Base-by-base conservation (phyloP, 1,140 invertebrate species). In the Odontomachus brunneus region DNA sequence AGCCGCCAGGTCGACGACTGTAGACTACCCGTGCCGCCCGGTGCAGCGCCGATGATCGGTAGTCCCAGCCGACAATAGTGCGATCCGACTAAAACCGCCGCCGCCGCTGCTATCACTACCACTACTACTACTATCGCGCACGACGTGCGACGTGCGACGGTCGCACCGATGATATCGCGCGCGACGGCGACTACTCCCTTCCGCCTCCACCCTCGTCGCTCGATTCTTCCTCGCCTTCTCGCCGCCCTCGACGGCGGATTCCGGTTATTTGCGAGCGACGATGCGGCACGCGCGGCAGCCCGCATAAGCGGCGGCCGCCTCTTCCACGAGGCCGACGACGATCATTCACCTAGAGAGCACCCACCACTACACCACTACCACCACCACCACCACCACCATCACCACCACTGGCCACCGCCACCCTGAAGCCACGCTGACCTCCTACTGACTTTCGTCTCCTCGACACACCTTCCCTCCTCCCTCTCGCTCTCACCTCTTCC, bases 261-360 rank as follows among this genome's bases (percentile, higher is more conserved):
- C 69, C 71, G 22, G 75, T 87, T 80, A 82, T 82, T 84, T 82
- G 74, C 73, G 67, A 71, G 22, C 76, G 87, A 88, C 72, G 83
- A 85, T 88, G 83, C 78, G 76, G 82, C 82, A 84, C 86, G 65
- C 82, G 82, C 86, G 85, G 72, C 86, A 82, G 76, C 83, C 83
- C 87, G 87, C 87, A 88, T 85, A 88, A 88, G 86, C 86, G 86
- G 86, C 67, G 75, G 60, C 83, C 86, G 86, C 86, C 86, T 88
- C 86, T 84, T 87, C 86, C 86, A 88, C 86, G 86, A 88, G 86
- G 86, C 87, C 72, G 86, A 88, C 83, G 83, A 88, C 87, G 87
- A 88, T 85, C 87, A 88, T 88, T 88, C 87, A 88, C 87, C 87
- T 84, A 88, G 83, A 87, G 78, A 88, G 78, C 86, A 88, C 87